Base-by-base conservation (phyloP, 2,888 invertebrate genomes). In the Eubasilissa splendida region DNA sequence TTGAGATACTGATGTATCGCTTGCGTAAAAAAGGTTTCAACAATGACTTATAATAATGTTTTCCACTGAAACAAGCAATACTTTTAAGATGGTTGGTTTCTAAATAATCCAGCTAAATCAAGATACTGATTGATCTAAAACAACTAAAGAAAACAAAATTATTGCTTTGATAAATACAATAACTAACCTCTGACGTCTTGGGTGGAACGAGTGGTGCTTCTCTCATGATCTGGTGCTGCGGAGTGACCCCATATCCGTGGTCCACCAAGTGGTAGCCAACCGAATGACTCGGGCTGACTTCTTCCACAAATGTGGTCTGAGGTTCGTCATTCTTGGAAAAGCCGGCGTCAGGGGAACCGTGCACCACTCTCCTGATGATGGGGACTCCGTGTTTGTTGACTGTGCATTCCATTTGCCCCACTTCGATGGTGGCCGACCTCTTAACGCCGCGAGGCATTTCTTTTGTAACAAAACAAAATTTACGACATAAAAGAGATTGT, bases 221-320 rank as follows among this genome's bases (percentile, higher is more conserved):
- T 84, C 91, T 90, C 86, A 92, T 90, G 85, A 93, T 91, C 88
- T 93, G 93, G 85, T 92, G 92, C 87, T 94, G 93, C 83, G 95
- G 95, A 84, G 95, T 95, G 86, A 95, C 95, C 85, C 96, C 96
- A 90, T 96, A 96, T 85, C 95, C 96, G 87, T 96, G 96, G 88
- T 96, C 96, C 85, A 95, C 91, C 85, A 96, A 92, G 89, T 96
- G 96, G 85, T 94, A 94, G 89, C 93, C 94, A 86, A 92, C 89
- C 85, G 91, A 88, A 87, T 91, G 90, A 86, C 89, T 88, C 84
- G 90, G 90, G 87, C 90, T 90, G 63, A 81, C 80, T 86, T 90
- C 90, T 78, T 89, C 89, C 85, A 90, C 86, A 84, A 90, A 88
- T 84, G 90, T 91, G 87, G 89, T 90, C 85, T 88, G 90, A 88